Evolutionary conservation across 2,888 invertebrate species (phyloP).

Genomic region (Belgica antarctica): DNA sequence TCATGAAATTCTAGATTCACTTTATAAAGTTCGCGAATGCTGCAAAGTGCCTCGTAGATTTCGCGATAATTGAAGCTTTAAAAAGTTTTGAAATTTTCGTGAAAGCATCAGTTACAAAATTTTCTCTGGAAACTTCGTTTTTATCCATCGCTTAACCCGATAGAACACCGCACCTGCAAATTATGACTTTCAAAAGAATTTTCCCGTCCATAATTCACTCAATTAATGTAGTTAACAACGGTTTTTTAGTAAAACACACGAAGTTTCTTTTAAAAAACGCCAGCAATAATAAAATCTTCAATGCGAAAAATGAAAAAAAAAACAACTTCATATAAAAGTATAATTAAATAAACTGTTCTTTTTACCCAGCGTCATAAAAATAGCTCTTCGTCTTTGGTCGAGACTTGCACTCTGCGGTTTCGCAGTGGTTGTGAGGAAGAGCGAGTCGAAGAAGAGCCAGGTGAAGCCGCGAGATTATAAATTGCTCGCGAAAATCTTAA

Average conservation of each 20-base stretch:
- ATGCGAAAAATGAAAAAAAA: neutral
- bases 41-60: too few species aligned
- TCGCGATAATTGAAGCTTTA: too few species aligned
- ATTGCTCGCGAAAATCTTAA: neutral
- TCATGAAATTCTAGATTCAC: too few species aligned
- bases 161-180: too few species aligned
- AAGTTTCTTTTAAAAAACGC: neutral
- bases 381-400: neutral
- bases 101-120: too few species aligned
- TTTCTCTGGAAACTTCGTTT: too few species aligned
- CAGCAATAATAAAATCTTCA: neutral
- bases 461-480: neutral
- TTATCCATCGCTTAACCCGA: too few species aligned
- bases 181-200: too few species aligned
- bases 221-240: too few species aligned
- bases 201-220: too few species aligned
- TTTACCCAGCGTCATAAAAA: neutral
- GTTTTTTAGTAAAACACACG: neutral
- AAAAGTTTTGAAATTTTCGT: too few species aligned
- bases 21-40: too few species aligned
- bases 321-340: neutral
- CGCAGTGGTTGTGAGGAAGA: neutral
- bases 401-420: conserved; percentile 10
- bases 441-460: neutral
- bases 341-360: conserved; percentile 34